Base-by-base conservation (phyloP, 1,140 invertebrate species). In the Phortica variegata region DNA sequence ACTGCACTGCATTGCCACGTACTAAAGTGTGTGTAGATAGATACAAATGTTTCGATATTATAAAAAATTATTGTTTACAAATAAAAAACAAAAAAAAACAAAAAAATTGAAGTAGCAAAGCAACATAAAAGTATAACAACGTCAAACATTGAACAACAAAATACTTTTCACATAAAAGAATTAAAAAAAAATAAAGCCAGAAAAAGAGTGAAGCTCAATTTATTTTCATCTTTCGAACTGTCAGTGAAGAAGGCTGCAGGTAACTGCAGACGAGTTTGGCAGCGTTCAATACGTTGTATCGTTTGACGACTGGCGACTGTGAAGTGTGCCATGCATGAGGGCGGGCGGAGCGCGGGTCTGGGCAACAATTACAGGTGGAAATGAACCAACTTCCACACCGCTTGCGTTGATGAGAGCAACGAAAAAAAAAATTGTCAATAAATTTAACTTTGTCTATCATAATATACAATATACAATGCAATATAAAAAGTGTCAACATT, bases 11-110 rank as follows among this genome's bases (percentile, higher is more conserved):
- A n/a, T n/a, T n/a, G n/a, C n/a, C n/a, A n/a, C n/a, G n/a, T n/a
- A n/a, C n/a, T n/a, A n/a, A n/a, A n/a, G n/a, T n/a, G n/a, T n/a
- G n/a, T 54, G 34, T 32, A 50, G 42, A 38, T 62, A 49, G 29
- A 60, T 56, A 42, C 48, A 18, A 40, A 54, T 26, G 54, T 44
- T 37, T 52, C 16, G 43, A 61, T 58, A 65, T 48, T 44, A 58
- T 52, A 55, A 43, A 58, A 65, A 65, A 50, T 52, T 58, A 65
- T 65, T 65, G 61, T 65, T 65, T 65, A 65, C 60, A 63, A 59
- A 63, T 59, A 60, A 60, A 61, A 42, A 44, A 45, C 21, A 19
- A 33, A 48, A 37, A 43, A 48, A 45, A 47, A 18, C 43, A 58
- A 56, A 60, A 54, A 63, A 60, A 59, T n/a, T n/a, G n/a, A n/a